Evolutionary conservation across 2,888 invertebrate species (phyloP), one percentile per base, ranked within the genome.

Genomic region (Caenorhabditis sp.): DNA sequence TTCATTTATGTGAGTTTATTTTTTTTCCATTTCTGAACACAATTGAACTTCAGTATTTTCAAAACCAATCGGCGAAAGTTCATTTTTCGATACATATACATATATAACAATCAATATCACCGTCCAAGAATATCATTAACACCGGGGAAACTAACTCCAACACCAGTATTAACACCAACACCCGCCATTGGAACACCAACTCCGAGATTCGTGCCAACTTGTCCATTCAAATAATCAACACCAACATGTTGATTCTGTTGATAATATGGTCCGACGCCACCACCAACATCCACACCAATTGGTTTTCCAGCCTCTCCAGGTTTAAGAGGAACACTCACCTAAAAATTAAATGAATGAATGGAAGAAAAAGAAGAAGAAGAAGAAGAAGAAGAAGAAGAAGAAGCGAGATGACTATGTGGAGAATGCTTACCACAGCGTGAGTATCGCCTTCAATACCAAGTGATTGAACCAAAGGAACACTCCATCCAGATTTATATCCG

Each of bases 231-330:
- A 70, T 78, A 82, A 62, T 84, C 83, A 8, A 84, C 84, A 59
- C 84, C 84, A 8, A 84, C 84, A 59, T 84, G 84, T 60, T 83
- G 82, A 69, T 84, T 84, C 68, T 84, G 84, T 67, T 84, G 84
- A 60, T 84, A 84, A 70, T 84, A 84, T 20, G 84, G 84, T 10
- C 84, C 84, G 25, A 84, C 84, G 56, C 83, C 81, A n/a, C 81
- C 81, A 21, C 83, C 83, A 10, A 81, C 81, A 59, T 83, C 83
- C 1, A 83, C 81, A 12, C 80, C 81, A 54, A 83, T 81, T 10
- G 83, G 83, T 63, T 83, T 83, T 14, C 83, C 83, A 20, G 77
- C 63, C n/a, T 83, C 83, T 60, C 79, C 80, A 20, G 76, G 78
- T 64, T 81, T 81, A 20, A 76, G 23, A 1, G 83, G 83, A 17